A percentile compares a stretch with the other conserved stretches of the same genome.
phyloP scores from a whole-genome alignment of 2,113 vertebrate genomes.

The Synchiropus splendidus region DNA sequence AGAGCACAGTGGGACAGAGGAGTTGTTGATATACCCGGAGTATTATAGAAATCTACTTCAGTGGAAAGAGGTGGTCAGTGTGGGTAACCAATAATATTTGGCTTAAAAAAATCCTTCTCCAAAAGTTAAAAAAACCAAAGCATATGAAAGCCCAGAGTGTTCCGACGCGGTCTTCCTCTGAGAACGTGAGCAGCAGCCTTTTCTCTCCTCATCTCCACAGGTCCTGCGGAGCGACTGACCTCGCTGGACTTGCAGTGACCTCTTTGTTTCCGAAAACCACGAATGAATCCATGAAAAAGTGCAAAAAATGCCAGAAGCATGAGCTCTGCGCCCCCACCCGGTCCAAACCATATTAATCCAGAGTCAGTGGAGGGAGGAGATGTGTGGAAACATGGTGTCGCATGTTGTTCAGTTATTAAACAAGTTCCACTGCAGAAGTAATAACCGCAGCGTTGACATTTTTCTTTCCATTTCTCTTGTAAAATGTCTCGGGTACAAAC shows the following conservation, averaged over 20 bases:
- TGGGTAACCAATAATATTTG: conserved; percentile 41
- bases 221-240: conserved; percentile 31
- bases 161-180: conserved; percentile 46
- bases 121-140: conserved; percentile 54
- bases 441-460: conserved; percentile 63
- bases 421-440: conserved; percentile 44
- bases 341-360: conserved; percentile 50
- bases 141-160: conserved; percentile 57
- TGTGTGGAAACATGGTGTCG: conserved; percentile 59
- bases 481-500: conserved; percentile 97
- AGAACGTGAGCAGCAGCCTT: conserved; percentile 42
- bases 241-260: conserved; percentile 20
- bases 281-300: conserved; percentile 70
- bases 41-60: conserved; percentile 24
- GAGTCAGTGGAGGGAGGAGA: conserved; percentile 58
- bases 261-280: conserved; percentile 23
- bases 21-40: conserved; percentile 30
- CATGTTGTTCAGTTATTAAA: conserved; percentile 31
- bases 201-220: conserved; percentile 14
- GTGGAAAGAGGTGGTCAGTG: conserved; percentile 32
- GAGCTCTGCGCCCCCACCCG: conserved; percentile 53
- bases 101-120: conserved; percentile 28
- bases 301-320: conserved; percentile 74
- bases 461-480: conserved; percentile 65
- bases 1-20: conserved; percentile 41